Evolutionary conservation across 2,113 vertebrate genomes (phyloP).

Genomic region (Brachyhypopomus occidentalis): DNA sequence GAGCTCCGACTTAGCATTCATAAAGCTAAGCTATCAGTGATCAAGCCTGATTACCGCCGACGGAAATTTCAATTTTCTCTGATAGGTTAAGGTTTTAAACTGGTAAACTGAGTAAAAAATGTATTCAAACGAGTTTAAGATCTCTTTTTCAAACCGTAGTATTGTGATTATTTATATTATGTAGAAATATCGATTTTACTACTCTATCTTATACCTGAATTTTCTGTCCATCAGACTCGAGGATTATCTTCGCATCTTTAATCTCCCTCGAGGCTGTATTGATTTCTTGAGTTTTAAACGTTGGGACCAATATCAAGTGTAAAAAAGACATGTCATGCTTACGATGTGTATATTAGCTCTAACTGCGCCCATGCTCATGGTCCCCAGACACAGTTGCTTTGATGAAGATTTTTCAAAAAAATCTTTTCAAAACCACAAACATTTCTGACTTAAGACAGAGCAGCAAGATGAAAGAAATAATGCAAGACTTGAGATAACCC

Average conservation of each 20-base stretch:
- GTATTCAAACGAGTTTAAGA: too few relatives aligned
- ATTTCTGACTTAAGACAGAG: slow-evolving; percentile 1
- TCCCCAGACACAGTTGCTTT: slow-evolving; percentile 3
- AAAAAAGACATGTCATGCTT: slow-evolving; percentile 53
- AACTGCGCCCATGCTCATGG: slow-evolving; percentile 24
- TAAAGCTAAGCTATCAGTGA: too few relatives aligned
- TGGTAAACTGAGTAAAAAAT: too few relatives aligned
- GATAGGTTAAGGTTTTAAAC: too few relatives aligned
- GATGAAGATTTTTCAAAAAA: slow-evolving; percentile 7
- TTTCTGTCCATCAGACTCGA: slow-evolving; percentile 2
- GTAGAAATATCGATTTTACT: background rate
- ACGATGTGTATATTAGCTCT: slow-evolving; percentile 43
- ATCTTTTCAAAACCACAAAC: background rate
- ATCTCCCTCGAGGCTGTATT: slow-evolving; percentile 35
- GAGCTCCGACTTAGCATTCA: too few relatives aligned
- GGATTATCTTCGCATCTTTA: background rate
- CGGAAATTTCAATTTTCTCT: too few relatives aligned
- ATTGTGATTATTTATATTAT: too few relatives aligned
- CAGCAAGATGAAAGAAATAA: slow-evolving; percentile 51
- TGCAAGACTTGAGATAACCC: slow-evolving; percentile 46
- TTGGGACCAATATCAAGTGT: slow-evolving; percentile 53
- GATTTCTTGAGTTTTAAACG: slow-evolving; percentile 46
- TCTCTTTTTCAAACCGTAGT: too few relatives aligned
- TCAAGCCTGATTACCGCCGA: too few relatives aligned
- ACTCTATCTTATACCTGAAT: background rate